Base-by-base conservation (phyloP, 2,888 invertebrate species). In the Acheta domesticus region DNA sequence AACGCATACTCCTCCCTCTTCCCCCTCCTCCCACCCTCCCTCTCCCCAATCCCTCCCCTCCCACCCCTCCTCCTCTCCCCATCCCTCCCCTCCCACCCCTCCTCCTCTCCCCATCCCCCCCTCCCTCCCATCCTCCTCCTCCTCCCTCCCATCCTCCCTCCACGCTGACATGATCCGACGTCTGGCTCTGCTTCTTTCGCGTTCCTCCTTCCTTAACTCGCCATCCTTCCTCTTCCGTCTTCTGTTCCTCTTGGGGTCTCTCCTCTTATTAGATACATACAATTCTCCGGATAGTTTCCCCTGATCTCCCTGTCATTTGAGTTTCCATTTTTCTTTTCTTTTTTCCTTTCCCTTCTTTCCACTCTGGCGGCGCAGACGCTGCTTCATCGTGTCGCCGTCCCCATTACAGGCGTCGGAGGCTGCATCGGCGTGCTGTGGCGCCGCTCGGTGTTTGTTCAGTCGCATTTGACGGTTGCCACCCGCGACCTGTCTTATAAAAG, bases 261-360 rank as follows among this genome's bases (percentile, higher is more conserved):
- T 5, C 21, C 48, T 77, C 14, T n/a, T 79, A n/a, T 49, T 49
- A 50, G 19, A 20, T 75, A 23, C 48, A 23, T 48, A 21, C 73
- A 19, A 21, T 12, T 21, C 14, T 36, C 3, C 12, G n/a, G 50
- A 74, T 73, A 14, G 49, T 48, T 77, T 48, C 75, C 49, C 62
- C 75, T 75, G 75, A 74, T 75, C 80, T 80, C 80, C 74, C 50
- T 78, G 74, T 75, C 77, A 74, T 74, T 80, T 80, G 73, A 77
- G 74, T 77, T 78, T 23, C 48, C n/a, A 84, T 86, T 86, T 83
- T 81, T 84, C 83, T 85, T 83, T 82, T 86, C 85, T 85, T 87
- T 23, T 87, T 87, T 84, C 82, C 79, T 36, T 36, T 36, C 36
- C 8, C 36, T 8, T 36, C 36, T 36, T 36, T 0, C 36, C 36